Percentiles rank a stretch among this genome's conserved stretches.
Evolutionary conservation across 2,797 vertebrate species (phyloP).

Genomic region (Peromyscus eremicus): DNA sequence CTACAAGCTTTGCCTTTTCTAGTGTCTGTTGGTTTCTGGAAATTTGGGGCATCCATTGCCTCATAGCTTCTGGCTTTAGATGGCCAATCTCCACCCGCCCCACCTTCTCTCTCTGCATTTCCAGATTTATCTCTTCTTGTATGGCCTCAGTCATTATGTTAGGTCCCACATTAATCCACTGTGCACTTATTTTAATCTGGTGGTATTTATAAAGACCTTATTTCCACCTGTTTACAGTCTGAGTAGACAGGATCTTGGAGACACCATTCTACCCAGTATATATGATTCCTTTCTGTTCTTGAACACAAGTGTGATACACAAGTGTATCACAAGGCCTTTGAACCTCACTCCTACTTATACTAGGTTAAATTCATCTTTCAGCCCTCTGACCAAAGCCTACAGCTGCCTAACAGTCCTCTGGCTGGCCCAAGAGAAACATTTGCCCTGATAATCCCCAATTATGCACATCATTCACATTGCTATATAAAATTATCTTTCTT

Average conservation of each 20-base stretch:
- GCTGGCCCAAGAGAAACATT: neutral
- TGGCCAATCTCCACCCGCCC: neutral
- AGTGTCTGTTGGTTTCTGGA: neutral
- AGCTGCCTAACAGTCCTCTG: neutral
- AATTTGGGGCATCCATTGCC: neutral
- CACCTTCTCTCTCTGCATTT: neutral
- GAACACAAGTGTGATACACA: no score
- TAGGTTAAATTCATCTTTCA: neutral
- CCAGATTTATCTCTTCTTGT: neutral
- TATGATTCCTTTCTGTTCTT: neutral
- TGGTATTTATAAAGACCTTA: neutral
- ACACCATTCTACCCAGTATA: neutral
- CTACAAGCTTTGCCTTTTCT: neutral
- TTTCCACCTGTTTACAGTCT: neutral
- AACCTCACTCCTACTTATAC: neutral
- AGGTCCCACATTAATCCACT: neutral
- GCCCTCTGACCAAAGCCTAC: neutral
- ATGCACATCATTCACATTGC: neutral
- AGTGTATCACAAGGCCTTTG: neutral
- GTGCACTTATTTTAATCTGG: neutral
- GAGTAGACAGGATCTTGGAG: neutral
- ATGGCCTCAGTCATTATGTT: neutral
- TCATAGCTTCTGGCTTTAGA: neutral
- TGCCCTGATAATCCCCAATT: neutral
- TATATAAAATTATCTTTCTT: neutral